phyloP scores from a whole-genome alignment of 2,888 invertebrate species.

The Andrena chrysosceles region DNA sequence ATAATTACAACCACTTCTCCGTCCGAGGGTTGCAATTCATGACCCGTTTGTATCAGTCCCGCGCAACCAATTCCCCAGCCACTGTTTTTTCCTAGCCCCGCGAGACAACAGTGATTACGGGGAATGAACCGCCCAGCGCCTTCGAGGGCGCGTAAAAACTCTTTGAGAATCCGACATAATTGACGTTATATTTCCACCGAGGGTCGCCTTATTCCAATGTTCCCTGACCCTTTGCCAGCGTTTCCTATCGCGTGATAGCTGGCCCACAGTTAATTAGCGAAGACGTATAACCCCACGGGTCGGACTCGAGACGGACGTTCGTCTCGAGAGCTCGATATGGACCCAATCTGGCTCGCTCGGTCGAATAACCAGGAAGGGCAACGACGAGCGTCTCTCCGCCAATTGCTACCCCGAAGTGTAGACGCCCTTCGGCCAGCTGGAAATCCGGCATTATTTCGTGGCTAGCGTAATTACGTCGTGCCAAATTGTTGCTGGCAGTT shows the following conservation, averaged over 20 bases:
- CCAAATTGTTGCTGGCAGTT: constrained; percentile 53
- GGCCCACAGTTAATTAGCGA: constrained; percentile 75
- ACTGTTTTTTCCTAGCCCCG: constrained; percentile 12
- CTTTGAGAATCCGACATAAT: not conserved
- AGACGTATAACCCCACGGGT: constrained; percentile 71
- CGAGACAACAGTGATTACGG: constrained; percentile 17
- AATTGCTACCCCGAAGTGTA: constrained; percentile 2
- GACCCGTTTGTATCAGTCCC: not conserved
- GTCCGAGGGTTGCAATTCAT: not conserved
- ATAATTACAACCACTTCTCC: no score
- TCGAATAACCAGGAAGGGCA: constrained; percentile 29
- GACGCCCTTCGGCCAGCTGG: not conserved
- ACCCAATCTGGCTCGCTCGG: constrained; percentile 57
- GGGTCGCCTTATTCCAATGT: constrained; percentile 74
- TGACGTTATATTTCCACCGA: constrained; percentile 30
- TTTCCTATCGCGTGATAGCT: constrained; percentile 29
- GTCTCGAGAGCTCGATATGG: constrained; percentile 70
- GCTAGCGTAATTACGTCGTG: constrained; percentile 45
- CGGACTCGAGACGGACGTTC: constrained; percentile 45
- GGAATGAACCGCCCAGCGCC: not conserved
- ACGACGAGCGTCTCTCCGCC: not conserved
- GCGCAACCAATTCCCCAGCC: constrained; percentile 17
- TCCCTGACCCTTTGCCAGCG: constrained; percentile 48
- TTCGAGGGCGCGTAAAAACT: not conserved
- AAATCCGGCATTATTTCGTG: constrained; percentile 45